Base-by-base conservation (phyloP, 2,113 vertebrate species). In the Lamprologus lemairii region DNA sequence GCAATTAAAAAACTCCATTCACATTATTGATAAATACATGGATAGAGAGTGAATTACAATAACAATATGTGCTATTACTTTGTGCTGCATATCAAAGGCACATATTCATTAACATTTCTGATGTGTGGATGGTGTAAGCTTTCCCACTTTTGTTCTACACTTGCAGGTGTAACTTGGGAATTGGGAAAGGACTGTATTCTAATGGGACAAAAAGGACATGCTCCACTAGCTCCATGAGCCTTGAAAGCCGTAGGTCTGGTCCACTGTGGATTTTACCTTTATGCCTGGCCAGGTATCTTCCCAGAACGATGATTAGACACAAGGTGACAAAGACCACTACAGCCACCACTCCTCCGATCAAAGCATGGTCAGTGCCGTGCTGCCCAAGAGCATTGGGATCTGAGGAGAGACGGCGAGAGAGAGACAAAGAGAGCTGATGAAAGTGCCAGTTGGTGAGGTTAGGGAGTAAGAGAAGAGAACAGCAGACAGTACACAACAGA, bases 231-330 rank as follows among this genome's bases (percentile, higher is more conserved):
- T 82, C 40, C 51, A 40, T 75, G 33, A 90, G 86, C 73, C 75
- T 80, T 33, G 73, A 65, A 88, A 80, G 65, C 84, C 35, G 31
- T 17, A 55, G 63, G 54, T 89, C 73, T 31, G 54, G 60, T 90
- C 89, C 86, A 13, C 73, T 85, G 87, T 73, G 87, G 65, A 31
- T 65, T 88, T 92, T 95, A 99, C 99, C 99, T 99, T 99, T 99
- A 99, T 99, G 99, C 96, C 99, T 98, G 96, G 99, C 98, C 96
- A 99, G 97, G 93, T 99, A 99, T 91, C 99, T 98, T 88, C 99
- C 99, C 91, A 99, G 97, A 78, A 99, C 97, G 93, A 99, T 99
- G 96, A 99, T 99, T 96, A 99, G 97, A 96, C 99, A 99, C 95
- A 99, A 94, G 1, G 98, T 99, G 93, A 99, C 98, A 91, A 99